These are phyloP conservation scores for Wasmannia auropunctata DNA, from an alignment of 1,140 invertebrate genomes.

Conservation along the genomic window DNA sequence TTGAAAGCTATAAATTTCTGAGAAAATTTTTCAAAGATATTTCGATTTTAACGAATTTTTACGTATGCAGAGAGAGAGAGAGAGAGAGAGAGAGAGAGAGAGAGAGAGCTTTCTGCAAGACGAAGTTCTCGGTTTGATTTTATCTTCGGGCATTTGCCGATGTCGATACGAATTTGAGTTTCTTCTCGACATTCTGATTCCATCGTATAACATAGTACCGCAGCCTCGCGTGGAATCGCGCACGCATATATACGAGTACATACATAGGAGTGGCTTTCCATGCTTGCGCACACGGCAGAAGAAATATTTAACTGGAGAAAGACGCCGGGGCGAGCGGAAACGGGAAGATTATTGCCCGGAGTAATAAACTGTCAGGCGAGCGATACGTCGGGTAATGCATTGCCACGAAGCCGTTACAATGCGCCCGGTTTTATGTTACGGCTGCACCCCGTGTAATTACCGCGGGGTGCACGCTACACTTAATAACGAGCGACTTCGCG, in stretches of 20 bases:
- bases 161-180: constrained; percentile 17
- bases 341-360: constrained; percentile 48
- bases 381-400: constrained; percentile 38
- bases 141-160: neutral
- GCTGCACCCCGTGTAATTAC: constrained; percentile 62
- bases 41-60: neutral
- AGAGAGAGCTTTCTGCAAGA: neutral
- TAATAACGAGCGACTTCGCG: constrained; percentile 2
- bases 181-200: neutral
- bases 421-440: constrained; percentile 41
- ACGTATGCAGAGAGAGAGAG: no score
- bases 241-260: no score
- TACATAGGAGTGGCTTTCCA: constrained; percentile 31
- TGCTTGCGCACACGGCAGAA: neutral
- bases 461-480: constrained; percentile 40
- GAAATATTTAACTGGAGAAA: constrained; percentile 59
- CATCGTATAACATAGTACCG: neutral
- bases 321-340: constrained; percentile 17
- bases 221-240: neutral
- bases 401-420: constrained; percentile 56
- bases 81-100: no score
- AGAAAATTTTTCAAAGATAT: neutral
- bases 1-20: neutral
- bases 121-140: neutral
- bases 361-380: constrained; percentile 62